Conservation (phyloP, 2,888 invertebrate species). For the Zaprionus obscuricornis region DNA sequence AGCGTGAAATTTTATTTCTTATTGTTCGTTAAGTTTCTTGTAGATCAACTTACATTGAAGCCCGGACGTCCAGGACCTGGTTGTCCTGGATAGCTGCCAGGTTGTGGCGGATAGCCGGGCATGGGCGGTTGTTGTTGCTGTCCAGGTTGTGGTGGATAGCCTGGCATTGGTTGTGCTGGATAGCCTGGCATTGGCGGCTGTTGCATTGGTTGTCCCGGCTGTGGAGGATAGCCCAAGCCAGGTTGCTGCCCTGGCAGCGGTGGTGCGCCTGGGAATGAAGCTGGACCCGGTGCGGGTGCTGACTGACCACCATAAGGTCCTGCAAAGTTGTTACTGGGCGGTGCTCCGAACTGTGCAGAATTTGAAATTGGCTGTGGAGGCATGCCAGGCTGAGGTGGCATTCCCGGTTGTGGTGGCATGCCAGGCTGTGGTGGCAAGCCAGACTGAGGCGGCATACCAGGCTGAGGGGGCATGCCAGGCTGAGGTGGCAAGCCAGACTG, state of each 20-base stretch:
- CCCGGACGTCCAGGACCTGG: constrained; percentile 64
- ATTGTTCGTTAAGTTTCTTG: neutral
- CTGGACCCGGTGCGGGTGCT: constrained; percentile 8
- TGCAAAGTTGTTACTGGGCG: constrained; percentile 43
- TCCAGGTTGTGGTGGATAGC: constrained; percentile 58
- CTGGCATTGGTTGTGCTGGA: constrained; percentile 69
- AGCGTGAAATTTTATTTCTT: constrained; percentile 19
- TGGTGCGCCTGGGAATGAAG: constrained; percentile 31
- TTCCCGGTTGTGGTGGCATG: constrained; percentile 13
- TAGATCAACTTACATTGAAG: constrained; percentile 67
- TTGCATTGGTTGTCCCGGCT: constrained; percentile 42
- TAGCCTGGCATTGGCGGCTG: constrained; percentile 42
- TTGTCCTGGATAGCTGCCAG: constrained; percentile 65
- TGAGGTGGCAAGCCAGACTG: constrained; percentile 15
- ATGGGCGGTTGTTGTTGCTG: constrained; percentile 48
- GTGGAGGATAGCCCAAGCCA: constrained; percentile 22
- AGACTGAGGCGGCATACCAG: too few species aligned
- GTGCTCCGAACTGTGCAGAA: constrained; percentile 32
- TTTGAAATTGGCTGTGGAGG: constrained; percentile 10
- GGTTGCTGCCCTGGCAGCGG: constrained; percentile 53
- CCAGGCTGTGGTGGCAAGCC: constrained; percentile 21
- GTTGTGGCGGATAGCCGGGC: constrained; percentile 27
- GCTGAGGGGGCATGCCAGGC: constrained; percentile 12
- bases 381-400: constrained; percentile 1
- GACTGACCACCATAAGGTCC: constrained; percentile 35